Conservation (phyloP, 2,888 invertebrate genomes). For the Phengaris arion region DNA sequence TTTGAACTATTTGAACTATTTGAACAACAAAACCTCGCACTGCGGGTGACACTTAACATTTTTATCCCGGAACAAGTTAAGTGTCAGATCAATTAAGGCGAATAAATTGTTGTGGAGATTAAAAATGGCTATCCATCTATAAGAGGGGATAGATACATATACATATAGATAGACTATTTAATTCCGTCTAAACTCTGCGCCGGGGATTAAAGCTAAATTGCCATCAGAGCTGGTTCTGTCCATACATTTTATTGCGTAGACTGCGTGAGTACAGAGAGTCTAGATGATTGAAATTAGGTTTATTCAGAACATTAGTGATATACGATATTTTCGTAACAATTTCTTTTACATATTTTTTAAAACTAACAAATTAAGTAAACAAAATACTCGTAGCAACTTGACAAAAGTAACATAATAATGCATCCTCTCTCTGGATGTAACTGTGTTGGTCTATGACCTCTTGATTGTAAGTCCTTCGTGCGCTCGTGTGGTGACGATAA, state of each 20-base stretch:
- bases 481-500: too few species aligned
- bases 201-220: conserved; percentile 24
- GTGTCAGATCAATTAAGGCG: neutral
- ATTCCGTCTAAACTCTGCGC: conserved; percentile 15
- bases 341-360: too few species aligned
- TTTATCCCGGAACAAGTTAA: neutral
- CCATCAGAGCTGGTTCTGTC: conserved; percentile 12
- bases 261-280: neutral
- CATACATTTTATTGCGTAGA: conserved; percentile 26
- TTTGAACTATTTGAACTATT: too few species aligned
- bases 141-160: neutral
- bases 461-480: too few species aligned
- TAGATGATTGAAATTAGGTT: neutral
- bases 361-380: too few species aligned
- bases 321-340: too few species aligned
- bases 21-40: neutral
- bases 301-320: neutral
- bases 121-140: conserved; percentile 12
- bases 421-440: too few species aligned
- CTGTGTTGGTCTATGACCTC: too few species aligned
- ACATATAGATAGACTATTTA: conserved; percentile 9
- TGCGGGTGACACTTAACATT: neutral
- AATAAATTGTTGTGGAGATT: neutral
- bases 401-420: too few species aligned
- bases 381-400: too few species aligned